Conservation (phyloP, 2,113 vertebrate genomes). For the Vulpes ferrilata region DNA sequence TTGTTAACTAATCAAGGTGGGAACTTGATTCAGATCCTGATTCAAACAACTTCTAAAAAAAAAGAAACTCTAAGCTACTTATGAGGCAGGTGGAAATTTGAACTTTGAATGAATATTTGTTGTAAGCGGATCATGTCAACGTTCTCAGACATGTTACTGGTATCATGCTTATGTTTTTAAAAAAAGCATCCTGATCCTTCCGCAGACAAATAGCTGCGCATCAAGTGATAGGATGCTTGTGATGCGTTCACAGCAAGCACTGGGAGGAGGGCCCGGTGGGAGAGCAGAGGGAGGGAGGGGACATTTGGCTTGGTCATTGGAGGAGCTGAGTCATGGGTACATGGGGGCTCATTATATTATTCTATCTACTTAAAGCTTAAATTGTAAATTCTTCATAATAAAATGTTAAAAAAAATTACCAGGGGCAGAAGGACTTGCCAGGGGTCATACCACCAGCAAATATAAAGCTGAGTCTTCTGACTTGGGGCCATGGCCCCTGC, state of each 20-base stretch:
- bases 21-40: background rate
- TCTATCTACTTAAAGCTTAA: background rate
- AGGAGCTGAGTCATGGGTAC: background rate
- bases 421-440: background rate
- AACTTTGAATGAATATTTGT: background rate
- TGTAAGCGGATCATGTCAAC: background rate
- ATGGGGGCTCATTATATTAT: background rate
- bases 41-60: background rate
- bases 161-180: background rate
- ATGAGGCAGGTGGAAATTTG: slow-evolving; percentile 27
- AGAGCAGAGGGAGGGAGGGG: background rate
- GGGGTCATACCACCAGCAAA: background rate
- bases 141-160: background rate
- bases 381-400: slow-evolving; percentile 14
- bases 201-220: background rate
- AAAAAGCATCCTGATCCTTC: background rate
- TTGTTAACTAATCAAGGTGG: background rate
- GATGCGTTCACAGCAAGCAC: background rate
- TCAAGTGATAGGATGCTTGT: background rate
- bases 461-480: background rate
- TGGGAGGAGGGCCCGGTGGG: background rate
- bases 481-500: background rate
- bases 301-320: background rate
- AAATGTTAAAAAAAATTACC: background rate
- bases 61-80: background rate